Conservation (phyloP, 2,797 vertebrate species). For the Brotula barbata region DNA sequence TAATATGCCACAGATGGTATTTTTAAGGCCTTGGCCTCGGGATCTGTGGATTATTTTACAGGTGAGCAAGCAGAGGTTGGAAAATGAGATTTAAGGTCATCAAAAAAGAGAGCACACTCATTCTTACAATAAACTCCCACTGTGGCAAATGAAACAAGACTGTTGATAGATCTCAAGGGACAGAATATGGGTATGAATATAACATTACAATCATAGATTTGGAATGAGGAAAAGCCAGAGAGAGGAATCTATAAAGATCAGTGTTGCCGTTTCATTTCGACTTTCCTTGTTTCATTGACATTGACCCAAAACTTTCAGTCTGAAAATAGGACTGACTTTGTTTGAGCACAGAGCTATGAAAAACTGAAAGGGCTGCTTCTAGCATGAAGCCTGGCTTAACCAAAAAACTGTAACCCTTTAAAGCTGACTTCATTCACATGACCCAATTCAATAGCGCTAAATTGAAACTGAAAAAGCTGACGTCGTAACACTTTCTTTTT, state of each 20-base stretch:
- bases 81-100: constrained; percentile 75
- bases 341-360: constrained; percentile 24
- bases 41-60: constrained; percentile 67
- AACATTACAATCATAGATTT: constrained; percentile 57
- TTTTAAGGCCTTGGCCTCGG: constrained; percentile 61
- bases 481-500: too few species aligned
- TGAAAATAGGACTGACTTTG: constrained; percentile 44
- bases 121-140: constrained; percentile 38
- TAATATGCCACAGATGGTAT: constrained; percentile 63
- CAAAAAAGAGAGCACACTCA: constrained; percentile 32
- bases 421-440: too few species aligned
- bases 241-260: constrained; percentile 55
- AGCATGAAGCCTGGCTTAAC: constrained; percentile 28
- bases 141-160: constrained; percentile 48
- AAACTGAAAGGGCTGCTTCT: constrained; percentile 36
- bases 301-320: constrained; percentile 37
- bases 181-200: constrained; percentile 28
- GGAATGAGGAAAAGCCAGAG: constrained; percentile 34
- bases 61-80: constrained; percentile 64
- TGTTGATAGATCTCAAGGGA: constrained; percentile 47
- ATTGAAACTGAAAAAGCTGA: too few species aligned
- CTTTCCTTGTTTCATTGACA: constrained; percentile 53
- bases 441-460: too few species aligned
- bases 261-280: constrained; percentile 48
- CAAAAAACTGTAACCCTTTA: too few species aligned